Conservation (phyloP, 2,113 vertebrate genomes). For the Pan troglodytes region NHGRI_mPanTro3-v2.1_pri NC_072408.2:11492501-11493000, state of each 20-base stretch:
- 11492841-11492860: neutral
- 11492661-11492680: neutral
- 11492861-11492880: neutral
- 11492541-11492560: neutral
- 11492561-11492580: neutral
- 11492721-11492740: neutral
- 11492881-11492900: too few species aligned
- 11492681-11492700: neutral
- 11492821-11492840: neutral
- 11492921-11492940: neutral
- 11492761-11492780: neutral
- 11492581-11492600: neutral
- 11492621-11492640: neutral
- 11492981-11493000: neutral
- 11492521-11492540: neutral
- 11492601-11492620: neutral
- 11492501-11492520: neutral
- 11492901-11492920: neutral
- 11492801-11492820: neutral
- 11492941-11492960: neutral
- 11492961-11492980: neutral
- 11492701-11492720: neutral
- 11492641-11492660: neutral
- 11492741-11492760: neutral
- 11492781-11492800: neutral